Base-by-base conservation (phyloP, 2,797 vertebrate species). In the Gymnoscopelus microlampas region DNA sequence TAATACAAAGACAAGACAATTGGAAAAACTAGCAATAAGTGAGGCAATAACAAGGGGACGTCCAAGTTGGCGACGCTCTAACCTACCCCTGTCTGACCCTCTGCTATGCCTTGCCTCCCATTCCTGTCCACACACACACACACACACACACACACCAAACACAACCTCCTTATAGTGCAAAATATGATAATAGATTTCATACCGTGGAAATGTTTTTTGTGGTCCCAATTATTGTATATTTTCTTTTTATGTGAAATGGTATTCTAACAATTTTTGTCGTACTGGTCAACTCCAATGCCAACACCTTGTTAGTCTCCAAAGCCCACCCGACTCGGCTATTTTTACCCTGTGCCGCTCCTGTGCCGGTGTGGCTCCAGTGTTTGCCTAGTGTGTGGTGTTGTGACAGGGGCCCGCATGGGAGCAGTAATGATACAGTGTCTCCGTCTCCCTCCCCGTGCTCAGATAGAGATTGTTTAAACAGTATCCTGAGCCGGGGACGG, bases 381-480 rank as follows among this genome's bases (percentile, higher is more conserved):
- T 89, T 87, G 82, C 79, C 70, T 76, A 70, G 83, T 81, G 89
- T 83, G 79, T 82, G 80, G 77, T 87, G 89, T 90, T 93, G 93
- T 91, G 88, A 87, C 89, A 88, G 87, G 77, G 85, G 73, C 92
- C 92, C 88, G 79, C 88, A 94, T 90, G 86, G 82, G 85, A 91
- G 87, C 84, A 53, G 77, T 89, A 90, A 90, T 85, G 86, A 92
- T 90, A 91, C 91, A 90, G 88, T 91, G 89, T 88, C 88, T 91
- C 81, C 80, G 77, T 91, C 87, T 86, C 83, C 78, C 85, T 84
- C 83, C 82, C 32, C 74, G 50, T 85, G 85, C 86, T 89, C 85
- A 78, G 89, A 93, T 93, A 91, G 78, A 88, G 91, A 92, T 91
- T 93, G 94, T 94, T 95, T 94, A 92, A 94, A 92, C 92, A 89